Base-by-base conservation (phyloP, 2,113 vertebrate species). In the Ornithorhynchus anatinus region DNA sequence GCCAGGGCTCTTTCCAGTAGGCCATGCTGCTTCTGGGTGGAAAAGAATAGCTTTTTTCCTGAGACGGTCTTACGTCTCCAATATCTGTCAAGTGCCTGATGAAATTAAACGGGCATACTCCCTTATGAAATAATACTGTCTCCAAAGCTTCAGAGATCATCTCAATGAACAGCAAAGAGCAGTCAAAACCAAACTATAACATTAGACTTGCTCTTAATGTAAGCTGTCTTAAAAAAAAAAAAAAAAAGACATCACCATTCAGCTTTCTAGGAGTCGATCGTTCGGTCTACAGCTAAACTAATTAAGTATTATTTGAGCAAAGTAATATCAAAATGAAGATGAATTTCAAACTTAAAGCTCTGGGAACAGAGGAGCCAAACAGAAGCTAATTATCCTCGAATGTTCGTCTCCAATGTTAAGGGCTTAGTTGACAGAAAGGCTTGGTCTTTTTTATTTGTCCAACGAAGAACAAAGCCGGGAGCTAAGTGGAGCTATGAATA, bases 281-380 rank as follows among this genome's bases (percentile, higher is more conserved):
- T 50, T 77, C 59, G 38, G 3, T 1, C 4, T 10, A 54, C 70
- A 14, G 61, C 45, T 45, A 50, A 78, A 7, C 36, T 36, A 48
- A 14, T 37, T 42, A 27, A 29, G 20, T 58, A 12, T 42, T 40
- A 10, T 29, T 6, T 14, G 38, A 74, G 53, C 32, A 60, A 50
- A 63, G 53, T 52, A 56, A 57, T 40, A 72, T 39, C 20, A 58
- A 38, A 19, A 48, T 65, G 70, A 82, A 58, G n/a, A 43, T 27
- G 60, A 45, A 63, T 25, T 29, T 4, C 0, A 72, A 64, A 39
- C 29, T 57, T 47, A 16, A 72, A 7, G n/a, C n/a, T n/a, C n/a
- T n/a, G n/a, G n/a, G 39, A 51, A 23, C n/a, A 71, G 63, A 35
- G 29, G 20, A 75, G 22, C 69, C 11, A 75, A 70, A 27, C 1